Conservation (phyloP, 2,113 vertebrate species). For the Leucoraja erinaceus region DNA sequence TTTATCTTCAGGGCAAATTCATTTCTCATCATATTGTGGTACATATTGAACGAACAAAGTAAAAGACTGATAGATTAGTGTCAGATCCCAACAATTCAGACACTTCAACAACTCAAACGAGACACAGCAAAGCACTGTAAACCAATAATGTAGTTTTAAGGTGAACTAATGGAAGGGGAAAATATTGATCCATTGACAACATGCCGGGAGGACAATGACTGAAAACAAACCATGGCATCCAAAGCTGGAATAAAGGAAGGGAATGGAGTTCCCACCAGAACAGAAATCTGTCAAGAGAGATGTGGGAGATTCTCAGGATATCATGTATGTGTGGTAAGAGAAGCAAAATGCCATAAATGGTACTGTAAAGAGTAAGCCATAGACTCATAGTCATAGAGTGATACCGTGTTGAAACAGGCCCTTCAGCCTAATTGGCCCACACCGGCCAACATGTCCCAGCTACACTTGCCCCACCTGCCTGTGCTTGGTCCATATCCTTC, state of each 20-base stretch:
- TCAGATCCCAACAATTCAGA: not conserved
- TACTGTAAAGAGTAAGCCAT: not conserved
- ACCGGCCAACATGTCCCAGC: no score
- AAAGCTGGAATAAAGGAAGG: not conserved
- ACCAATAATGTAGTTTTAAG: not conserved
- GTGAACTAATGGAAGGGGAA: not conserved
- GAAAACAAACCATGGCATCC: not conserved
- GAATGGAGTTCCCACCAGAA: not conserved
- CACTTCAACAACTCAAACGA: not conserved
- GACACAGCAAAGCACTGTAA: not conserved
- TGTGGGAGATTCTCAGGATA: not conserved
- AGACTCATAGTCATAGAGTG: no score
- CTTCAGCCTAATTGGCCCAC: no score
- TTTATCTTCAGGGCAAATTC: not conserved
- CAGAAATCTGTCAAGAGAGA: not conserved
- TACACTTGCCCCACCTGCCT: no score
- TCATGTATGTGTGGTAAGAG: not conserved
- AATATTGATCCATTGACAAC: not conserved
- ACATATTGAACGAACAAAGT: not conserved
- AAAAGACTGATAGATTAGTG: not conserved
- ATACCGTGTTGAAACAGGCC: no score
- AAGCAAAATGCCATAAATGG: not conserved
- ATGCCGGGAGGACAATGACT: not conserved
- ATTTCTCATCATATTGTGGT: not conserved
- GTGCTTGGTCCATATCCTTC: no score